phyloP scores from a whole-genome alignment of 2,888 invertebrate species.

The Pardosa pseudoannulata region DNA sequence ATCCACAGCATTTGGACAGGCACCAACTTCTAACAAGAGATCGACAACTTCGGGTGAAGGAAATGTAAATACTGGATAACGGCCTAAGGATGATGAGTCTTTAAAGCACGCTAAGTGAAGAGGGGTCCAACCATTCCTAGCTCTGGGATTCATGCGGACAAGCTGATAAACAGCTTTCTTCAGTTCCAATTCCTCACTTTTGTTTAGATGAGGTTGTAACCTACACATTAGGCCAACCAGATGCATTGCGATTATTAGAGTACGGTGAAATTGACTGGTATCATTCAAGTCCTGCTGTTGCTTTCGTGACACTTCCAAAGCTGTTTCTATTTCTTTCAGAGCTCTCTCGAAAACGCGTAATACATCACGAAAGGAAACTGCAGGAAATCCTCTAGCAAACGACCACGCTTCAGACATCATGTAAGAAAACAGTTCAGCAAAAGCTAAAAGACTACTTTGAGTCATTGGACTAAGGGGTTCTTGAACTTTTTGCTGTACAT shows the following conservation, averaged over 20 bases:
- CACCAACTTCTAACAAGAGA: constrained; percentile 88
- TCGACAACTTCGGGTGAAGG: constrained; percentile 85
- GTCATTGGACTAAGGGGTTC: constrained; percentile 96
- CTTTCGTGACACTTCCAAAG: constrained; percentile 72
- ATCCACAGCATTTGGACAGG: constrained; percentile 87
- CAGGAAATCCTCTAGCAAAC: constrained; percentile 81
- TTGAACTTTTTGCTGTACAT: constrained; percentile 95
- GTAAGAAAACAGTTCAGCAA: constrained; percentile 90
- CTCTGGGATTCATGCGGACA: constrained; percentile 83
- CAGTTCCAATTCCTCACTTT: constrained; percentile 79
- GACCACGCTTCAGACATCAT: constrained; percentile 87
- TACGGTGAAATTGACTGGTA: constrained; percentile 87
- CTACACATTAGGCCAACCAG: constrained; percentile 87
- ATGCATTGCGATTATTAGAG: constrained; percentile 90
- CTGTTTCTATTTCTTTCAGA: constrained; percentile 80
- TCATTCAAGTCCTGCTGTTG: constrained; percentile 83
- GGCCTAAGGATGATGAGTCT: constrained; percentile 83
- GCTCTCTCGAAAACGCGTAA: constrained; percentile 89
- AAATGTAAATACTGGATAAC: constrained; percentile 85
- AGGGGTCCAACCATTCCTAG: constrained; percentile 77
- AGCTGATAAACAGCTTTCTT: constrained; percentile 86
- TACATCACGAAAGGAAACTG: constrained; percentile 88
- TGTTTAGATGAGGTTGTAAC: constrained; percentile 77
- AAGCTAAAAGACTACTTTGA: constrained; percentile 94
- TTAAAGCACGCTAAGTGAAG: constrained; percentile 89